phyloP scores from a whole-genome alignment of 2,797 vertebrate species.

The Phyllotis vaccarum region DNA sequence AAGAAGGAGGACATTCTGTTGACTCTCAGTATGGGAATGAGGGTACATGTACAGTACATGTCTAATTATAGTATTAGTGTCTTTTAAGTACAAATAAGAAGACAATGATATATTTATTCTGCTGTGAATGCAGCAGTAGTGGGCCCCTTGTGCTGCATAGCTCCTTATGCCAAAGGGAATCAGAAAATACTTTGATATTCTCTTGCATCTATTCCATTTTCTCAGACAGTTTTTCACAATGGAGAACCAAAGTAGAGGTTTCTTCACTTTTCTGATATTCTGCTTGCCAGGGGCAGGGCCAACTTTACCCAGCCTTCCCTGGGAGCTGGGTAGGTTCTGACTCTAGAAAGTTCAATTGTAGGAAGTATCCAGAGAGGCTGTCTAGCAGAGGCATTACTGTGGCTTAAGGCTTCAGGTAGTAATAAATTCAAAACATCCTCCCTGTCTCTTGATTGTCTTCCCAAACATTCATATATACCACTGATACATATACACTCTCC shows the following conservation, averaged over 20 bases:
- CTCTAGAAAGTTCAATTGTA: conserved; percentile 41
- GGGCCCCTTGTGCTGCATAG: conserved; percentile 39
- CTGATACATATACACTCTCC: background rate
- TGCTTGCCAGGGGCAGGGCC: background rate
- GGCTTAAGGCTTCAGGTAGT: conserved; percentile 33
- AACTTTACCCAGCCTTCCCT: background rate
- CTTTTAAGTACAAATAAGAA: conserved; percentile 45
- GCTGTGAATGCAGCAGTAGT: conserved; percentile 42
- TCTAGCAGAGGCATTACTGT: background rate
- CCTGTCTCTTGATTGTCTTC: conserved; percentile 32
- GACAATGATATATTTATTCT: conserved; percentile 67
- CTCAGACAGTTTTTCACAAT: conserved; percentile 14
- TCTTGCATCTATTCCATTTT: conserved; percentile 62
- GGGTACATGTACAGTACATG: background rate
- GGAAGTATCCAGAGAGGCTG: background rate
- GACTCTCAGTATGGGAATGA: conserved; percentile 33
- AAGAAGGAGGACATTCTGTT: background rate
- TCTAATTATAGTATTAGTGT: conserved; percentile 10
- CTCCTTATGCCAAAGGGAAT: conserved; percentile 66
- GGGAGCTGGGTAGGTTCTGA: background rate
- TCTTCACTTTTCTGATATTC: conserved; percentile 38
- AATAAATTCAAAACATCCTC: conserved; percentile 36
- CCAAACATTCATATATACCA: conserved; percentile 15
- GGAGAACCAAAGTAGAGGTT: conserved; percentile 25
- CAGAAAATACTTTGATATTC: conserved; percentile 55